These are phyloP conservation scores for Streptopelia turtur DNA, from an alignment of 2,797 vertebrate species.

Conservation along the genomic window DNA sequence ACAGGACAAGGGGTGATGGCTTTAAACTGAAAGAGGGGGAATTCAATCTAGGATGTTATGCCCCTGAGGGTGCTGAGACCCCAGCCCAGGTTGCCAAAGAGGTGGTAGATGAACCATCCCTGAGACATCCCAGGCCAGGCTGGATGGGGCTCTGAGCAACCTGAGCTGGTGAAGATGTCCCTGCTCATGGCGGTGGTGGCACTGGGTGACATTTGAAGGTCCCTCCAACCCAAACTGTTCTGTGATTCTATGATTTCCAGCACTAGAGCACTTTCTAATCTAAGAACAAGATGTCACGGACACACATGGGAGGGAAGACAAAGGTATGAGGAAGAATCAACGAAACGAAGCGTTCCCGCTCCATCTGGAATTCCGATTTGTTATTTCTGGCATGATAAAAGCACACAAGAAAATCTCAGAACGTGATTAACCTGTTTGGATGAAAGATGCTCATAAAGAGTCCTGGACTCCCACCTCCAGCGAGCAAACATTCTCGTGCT, in stretches of 20 bases:
- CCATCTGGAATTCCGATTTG: background rate
- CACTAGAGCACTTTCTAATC: background rate
- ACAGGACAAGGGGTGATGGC: too few relatives aligned
- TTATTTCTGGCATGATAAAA: background rate
- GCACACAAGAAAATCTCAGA: background rate
- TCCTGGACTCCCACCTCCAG: background rate
- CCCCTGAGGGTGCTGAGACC: too few relatives aligned
- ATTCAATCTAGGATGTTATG: too few relatives aligned
- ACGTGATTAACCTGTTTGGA: background rate
- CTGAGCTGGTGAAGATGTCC: too few relatives aligned
- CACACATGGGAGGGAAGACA: too few relatives aligned
- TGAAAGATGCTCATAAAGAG: background rate
- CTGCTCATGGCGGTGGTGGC: background rate
- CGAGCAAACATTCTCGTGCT: rapidly evolving
- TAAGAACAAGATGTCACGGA: background rate
- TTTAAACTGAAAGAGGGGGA: too few relatives aligned
- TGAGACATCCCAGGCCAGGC: too few relatives aligned
- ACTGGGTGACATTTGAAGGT: background rate
- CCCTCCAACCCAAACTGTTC: background rate
- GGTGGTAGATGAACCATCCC: too few relatives aligned
- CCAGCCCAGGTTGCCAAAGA: too few relatives aligned
- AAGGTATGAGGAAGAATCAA: background rate
- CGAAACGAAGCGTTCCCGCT: background rate
- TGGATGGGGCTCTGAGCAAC: too few relatives aligned
- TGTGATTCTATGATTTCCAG: background rate